phyloP scores from a whole-genome alignment of 2,113 vertebrate species.

The Cygnus buccinator region DNA sequence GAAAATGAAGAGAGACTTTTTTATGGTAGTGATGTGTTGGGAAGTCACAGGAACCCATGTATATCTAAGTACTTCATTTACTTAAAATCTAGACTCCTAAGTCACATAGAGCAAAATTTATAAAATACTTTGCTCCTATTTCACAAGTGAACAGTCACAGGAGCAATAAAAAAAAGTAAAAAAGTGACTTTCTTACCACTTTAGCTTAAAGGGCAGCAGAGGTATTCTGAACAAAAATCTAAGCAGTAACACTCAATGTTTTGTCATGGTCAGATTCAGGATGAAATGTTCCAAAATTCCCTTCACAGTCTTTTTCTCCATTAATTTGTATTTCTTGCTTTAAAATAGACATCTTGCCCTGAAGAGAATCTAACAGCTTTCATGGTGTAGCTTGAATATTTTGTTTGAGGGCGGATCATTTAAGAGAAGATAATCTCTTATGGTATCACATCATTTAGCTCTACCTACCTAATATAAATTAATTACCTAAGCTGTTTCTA shows the following conservation, averaged over 20 bases:
- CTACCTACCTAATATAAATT: not conserved
- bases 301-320: not conserved
- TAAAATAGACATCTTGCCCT: not conserved
- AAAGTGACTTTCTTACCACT: not conserved
- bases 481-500: not conserved
- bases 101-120: not conserved
- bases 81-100: not conserved
- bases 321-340: not conserved
- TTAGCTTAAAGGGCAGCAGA: not conserved
- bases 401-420: not conserved
- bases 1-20: not conserved
- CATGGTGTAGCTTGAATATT: not conserved
- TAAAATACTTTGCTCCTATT: not conserved
- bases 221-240: not conserved
- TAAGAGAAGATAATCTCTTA: not conserved
- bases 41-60: not conserved
- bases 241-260: not conserved
- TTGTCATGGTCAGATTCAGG: not conserved
- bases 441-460: accelerated
- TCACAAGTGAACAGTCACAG: not conserved
- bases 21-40: not conserved
- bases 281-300: not conserved
- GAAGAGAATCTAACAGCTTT: not conserved
- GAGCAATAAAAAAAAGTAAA: not conserved
- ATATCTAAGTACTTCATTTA: not conserved